Base-by-base conservation (phyloP, 2,888 invertebrate genomes). In the Acleris literana region DNA sequence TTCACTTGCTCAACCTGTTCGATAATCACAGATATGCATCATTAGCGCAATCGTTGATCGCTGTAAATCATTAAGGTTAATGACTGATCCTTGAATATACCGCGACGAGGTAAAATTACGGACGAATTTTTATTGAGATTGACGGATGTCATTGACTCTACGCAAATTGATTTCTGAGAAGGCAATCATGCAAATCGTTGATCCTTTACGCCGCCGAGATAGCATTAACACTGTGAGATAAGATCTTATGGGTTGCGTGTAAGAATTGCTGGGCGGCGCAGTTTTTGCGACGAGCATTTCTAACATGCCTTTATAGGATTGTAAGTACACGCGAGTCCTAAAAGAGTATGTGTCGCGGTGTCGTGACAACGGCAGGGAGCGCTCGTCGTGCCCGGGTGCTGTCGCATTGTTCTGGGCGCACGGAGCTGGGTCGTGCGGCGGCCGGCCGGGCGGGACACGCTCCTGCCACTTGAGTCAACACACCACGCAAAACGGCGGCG, bases 11-110 rank as follows among this genome's bases (percentile, higher is more conserved):
- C 88, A 90, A 87, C 87, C 87, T 82, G 87, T 79, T 83, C 76
- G 86, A 87, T 87, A 84, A 85, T 82, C 84, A 80, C 86, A 85
- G 90, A 87, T 84, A 87, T 87, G 88, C 79, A 83, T 90, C 90
- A 90, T 90, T 92, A 90, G 85, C 83, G 77, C 81, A 85, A 85
- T 88, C 84, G 79, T 76, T 81, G 83, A 84, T 87, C 84, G 79
- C 77, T 78, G 79, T 75, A 74, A 81, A 82, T 82, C 76, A 75
- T 77, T 74, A 74, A 72, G 71, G 74, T 74, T 76, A 81, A 81
- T 77, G 78, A 76, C 76, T 74, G 68, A 72, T 64, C 64, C 39
- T 67, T 49, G 13, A 62, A 61, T 52, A 51, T 55, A 51, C 16
- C 18, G 33, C 51, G 52, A 43, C 52, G 46, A 62, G 29, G 48